These are phyloP conservation scores for Sinocyclocheilus grahami DNA, from an alignment of 2,113 vertebrate species.

Conservation along the genomic window DNA sequence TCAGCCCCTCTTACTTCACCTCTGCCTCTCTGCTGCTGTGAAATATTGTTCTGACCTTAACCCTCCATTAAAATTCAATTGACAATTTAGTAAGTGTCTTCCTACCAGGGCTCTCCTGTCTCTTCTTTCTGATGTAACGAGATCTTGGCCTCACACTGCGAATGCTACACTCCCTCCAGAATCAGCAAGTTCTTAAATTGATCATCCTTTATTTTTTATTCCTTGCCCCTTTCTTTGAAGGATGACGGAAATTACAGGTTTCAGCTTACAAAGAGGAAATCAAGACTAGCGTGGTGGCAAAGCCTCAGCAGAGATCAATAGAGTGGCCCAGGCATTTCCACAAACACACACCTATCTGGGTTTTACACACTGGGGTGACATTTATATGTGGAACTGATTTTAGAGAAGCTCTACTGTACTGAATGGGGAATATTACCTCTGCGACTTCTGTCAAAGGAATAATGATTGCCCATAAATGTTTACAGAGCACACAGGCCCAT, in stretches of 20 bases:
- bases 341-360: conserved; percentile 23
- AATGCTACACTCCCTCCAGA: background rate
- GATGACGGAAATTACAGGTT: conserved; percentile 38
- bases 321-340: conserved; percentile 23
- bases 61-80: conserved; percentile 44
- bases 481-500: conserved; percentile 46
- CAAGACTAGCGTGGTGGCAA: conserved; percentile 25
- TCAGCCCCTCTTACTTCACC: background rate
- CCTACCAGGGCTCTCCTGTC: conserved; percentile 11
- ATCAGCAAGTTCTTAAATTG: conserved; percentile 18
- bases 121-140: conserved; percentile 14
- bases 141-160: background rate
- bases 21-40: conserved; percentile 12
- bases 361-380: conserved; percentile 34
- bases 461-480: conserved; percentile 47
- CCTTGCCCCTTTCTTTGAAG: conserved; percentile 32
- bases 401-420: background rate
- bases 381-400: conserved; percentile 41
- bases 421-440: conserved; percentile 44
- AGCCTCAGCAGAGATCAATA: conserved; percentile 52
- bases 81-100: conserved; percentile 27
- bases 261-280: conserved; percentile 31
- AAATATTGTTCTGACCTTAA: conserved; percentile 51
- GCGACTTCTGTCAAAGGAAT: conserved; percentile 40
- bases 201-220: conserved; percentile 8